Evolutionary conservation across 2,113 vertebrate species (phyloP).

Genomic region (Lepidothrix coronata): DNA sequence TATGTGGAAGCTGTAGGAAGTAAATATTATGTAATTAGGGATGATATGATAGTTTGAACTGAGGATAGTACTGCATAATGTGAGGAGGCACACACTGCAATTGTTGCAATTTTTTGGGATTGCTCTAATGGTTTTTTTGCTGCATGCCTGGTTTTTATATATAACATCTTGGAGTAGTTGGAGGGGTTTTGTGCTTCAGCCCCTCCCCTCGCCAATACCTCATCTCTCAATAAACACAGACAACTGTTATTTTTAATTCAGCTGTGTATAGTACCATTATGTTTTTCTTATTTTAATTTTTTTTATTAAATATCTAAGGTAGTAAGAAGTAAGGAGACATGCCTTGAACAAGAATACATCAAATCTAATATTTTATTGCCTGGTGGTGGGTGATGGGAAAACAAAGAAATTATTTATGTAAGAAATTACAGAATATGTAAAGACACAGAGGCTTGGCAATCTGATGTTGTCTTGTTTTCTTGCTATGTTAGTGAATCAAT

Average conservation of each 20-base stretch:
- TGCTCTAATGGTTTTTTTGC: background rate
- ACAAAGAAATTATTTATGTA: background rate
- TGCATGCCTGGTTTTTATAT: background rate
- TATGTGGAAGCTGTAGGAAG: background rate
- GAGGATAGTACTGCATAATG: background rate
- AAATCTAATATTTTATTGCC: background rate
- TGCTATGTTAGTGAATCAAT: background rate
- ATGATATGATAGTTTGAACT: background rate
- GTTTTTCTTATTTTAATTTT: background rate
- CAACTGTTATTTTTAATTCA: background rate
- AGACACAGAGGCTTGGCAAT: background rate
- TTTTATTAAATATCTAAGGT: background rate
- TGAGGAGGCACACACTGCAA: background rate
- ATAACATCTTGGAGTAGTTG: background rate
- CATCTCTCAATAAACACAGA: background rate
- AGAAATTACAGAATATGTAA: background rate
- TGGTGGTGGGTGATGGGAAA: background rate
- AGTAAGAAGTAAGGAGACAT: background rate
- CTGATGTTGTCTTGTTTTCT: background rate
- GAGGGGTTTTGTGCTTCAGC: background rate
- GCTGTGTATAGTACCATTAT: background rate
- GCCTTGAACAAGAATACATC: background rate
- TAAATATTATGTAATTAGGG: background rate
- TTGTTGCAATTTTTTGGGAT: background rate
- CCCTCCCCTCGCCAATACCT: fast-evolving